Evolutionary conservation across 2,797 vertebrate species (phyloP).

Genomic region (Stomatorhinus walkeri): DNA sequence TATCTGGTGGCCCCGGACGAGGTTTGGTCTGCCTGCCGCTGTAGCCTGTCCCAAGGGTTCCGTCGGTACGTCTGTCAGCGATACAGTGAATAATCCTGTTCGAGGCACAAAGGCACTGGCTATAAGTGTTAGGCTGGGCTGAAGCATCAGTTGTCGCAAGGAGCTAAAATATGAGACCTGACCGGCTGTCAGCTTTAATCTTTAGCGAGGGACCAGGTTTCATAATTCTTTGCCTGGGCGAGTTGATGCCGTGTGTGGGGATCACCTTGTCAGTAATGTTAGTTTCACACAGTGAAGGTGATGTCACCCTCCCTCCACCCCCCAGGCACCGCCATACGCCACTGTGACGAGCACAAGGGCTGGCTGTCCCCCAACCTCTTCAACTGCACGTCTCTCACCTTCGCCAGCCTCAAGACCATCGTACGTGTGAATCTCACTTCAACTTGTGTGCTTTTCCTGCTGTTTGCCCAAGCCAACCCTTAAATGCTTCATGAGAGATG

Average conservation of each 20-base stretch:
- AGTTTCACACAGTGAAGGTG: neutral
- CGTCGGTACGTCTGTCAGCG: conserved; percentile 55
- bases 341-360: conserved; percentile 92
- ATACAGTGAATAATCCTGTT: conserved; percentile 7
- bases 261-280: neutral
- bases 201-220: neutral
- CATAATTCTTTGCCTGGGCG: neutral
- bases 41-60: conserved; percentile 85
- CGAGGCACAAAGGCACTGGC: neutral
- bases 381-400: conserved; percentile 83
- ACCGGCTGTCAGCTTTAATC: neutral
- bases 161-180: neutral
- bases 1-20: conserved; percentile 96
- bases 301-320: neutral
- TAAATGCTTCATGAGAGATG: neutral
- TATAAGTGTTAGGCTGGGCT: neutral
- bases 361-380: conserved; percentile 91
- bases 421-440: conserved; percentile 50
- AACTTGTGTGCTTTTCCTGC: neutral
- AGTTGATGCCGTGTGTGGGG: neutral
- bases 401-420: conserved; percentile 73
- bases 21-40: conserved; percentile 85
- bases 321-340: conserved; percentile 82
- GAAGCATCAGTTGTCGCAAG: neutral
- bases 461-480: neutral